These are phyloP conservation scores for Babylonia areolata DNA, from an alignment of 1,140 invertebrate genomes.

Conservation along the genomic window DNA sequence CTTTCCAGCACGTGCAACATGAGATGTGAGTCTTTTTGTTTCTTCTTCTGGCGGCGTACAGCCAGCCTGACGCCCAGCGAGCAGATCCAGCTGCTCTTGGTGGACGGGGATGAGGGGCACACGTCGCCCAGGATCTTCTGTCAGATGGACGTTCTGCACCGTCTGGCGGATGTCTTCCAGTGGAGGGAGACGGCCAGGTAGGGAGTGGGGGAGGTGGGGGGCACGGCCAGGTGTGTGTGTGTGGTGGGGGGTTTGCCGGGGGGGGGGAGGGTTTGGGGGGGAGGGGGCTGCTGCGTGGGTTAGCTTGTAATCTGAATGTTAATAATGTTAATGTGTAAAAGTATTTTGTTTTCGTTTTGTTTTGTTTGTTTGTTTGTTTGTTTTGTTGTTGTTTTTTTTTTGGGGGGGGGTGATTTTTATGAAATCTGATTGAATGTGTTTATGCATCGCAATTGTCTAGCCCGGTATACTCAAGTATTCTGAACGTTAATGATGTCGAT, in stretches of 20 bases:
- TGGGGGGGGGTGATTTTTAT: too few relatives aligned
- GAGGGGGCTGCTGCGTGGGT: too few relatives aligned
- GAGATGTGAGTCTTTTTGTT: too few relatives aligned
- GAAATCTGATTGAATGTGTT: too few relatives aligned
- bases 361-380: neutral
- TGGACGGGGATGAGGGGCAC: constrained; percentile 83
- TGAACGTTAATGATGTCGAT: too few relatives aligned
- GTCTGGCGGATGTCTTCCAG: constrained; percentile 84
- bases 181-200: constrained; percentile 97
- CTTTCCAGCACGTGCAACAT: constrained; percentile 8
- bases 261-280: too few relatives aligned
- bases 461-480: too few relatives aligned
- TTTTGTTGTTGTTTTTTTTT: neutral
- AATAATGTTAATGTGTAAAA: too few relatives aligned
- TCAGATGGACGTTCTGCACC: constrained; percentile 90
- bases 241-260: too few relatives aligned
- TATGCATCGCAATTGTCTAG: too few relatives aligned
- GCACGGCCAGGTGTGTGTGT: neutral
- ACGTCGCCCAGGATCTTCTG: constrained; percentile 83
- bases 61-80: constrained; percentile 66
- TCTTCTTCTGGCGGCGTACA: constrained; percentile 28
- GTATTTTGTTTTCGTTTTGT: neutral
- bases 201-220: constrained; percentile 13
- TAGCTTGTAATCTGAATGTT: too few relatives aligned
- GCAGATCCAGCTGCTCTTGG: constrained; percentile 89